Evolutionary conservation across 1,140 invertebrate genomes (phyloP).

Genomic region (Ectropis grisescens): DNA sequence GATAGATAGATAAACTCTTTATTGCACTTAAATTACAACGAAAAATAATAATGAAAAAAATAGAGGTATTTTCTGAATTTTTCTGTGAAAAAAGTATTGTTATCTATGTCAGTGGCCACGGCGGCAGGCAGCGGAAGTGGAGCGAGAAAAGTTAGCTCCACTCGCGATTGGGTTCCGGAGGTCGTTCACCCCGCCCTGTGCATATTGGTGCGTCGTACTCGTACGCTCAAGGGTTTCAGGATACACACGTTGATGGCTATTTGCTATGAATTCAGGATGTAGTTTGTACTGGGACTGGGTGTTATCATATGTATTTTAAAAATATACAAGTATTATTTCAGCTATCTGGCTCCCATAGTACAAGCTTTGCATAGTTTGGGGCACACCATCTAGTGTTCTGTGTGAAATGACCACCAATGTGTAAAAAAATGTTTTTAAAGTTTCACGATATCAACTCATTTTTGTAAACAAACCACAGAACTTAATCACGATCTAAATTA

Average conservation of each 20-base stretch:
- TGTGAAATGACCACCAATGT: too few species aligned
- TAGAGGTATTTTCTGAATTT: slow-evolving; percentile 1
- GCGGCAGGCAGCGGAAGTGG: slow-evolving; percentile 21
- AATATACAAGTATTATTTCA: too few species aligned
- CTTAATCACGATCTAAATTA: too few species aligned
- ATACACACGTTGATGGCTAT: background rate
- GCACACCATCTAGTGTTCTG: too few species aligned
- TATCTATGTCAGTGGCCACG: too few species aligned
- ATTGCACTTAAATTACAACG: too few species aligned
- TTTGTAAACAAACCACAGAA: too few species aligned
- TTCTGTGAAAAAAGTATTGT: slow-evolving; percentile 21
- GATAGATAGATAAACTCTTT: too few species aligned
- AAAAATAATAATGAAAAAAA: slow-evolving; percentile 18
- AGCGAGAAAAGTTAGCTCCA: slow-evolving; percentile 21
- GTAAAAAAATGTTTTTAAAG: too few species aligned
- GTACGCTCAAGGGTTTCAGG: background rate
- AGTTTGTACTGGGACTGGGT: background rate
- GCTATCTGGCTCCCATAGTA: too few species aligned
- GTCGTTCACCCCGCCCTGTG: slow-evolving; percentile 17
- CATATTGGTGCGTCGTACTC: background rate
- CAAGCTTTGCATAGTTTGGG: slow-evolving; percentile 8
- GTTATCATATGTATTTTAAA: background rate
- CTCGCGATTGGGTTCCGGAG: slow-evolving; percentile 13
- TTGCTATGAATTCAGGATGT: background rate
- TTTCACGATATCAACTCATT: too few species aligned